phyloP scores from a whole-genome alignment of 2,888 invertebrate genomes.

The Mycogona germanica region DNA sequence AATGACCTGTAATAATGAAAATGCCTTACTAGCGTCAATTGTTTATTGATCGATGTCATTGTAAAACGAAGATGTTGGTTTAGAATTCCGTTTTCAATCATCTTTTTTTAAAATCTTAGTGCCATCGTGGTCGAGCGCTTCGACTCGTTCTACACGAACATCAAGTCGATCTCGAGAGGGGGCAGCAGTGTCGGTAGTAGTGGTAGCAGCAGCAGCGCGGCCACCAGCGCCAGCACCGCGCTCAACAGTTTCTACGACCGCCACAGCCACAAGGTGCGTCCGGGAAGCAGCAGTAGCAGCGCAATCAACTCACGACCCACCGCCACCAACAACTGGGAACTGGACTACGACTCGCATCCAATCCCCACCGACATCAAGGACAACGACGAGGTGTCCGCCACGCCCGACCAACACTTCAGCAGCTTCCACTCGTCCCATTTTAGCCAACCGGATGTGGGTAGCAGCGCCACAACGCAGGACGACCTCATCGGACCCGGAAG shows the following conservation, averaged over 20 bases:
- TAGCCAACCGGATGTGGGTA: neutral
- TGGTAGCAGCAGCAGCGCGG: neutral
- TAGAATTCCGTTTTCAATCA: neutral
- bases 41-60: no score
- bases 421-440: neutral
- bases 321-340: neutral
- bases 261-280: neutral
- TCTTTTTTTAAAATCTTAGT: neutral
- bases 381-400: neutral
- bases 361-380: slow-evolving; percentile 5
- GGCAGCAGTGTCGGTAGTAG: neutral
- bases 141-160: slow-evolving; percentile 11
- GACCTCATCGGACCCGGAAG: no score
- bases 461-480: no score
- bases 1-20: no score
- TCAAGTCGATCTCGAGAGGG: slow-evolving; percentile 5
- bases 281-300: neutral
- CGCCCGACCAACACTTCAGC: neutral
- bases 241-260: neutral
- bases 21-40: no score
- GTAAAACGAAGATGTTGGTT: neutral
- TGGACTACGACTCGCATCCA: slow-evolving; percentile 1
- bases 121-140: slow-evolving; percentile 13
- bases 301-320: neutral
- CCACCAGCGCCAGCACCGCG: neutral